Conservation (phyloP, 2,797 vertebrate species). For the Remorina albescens region DNA sequence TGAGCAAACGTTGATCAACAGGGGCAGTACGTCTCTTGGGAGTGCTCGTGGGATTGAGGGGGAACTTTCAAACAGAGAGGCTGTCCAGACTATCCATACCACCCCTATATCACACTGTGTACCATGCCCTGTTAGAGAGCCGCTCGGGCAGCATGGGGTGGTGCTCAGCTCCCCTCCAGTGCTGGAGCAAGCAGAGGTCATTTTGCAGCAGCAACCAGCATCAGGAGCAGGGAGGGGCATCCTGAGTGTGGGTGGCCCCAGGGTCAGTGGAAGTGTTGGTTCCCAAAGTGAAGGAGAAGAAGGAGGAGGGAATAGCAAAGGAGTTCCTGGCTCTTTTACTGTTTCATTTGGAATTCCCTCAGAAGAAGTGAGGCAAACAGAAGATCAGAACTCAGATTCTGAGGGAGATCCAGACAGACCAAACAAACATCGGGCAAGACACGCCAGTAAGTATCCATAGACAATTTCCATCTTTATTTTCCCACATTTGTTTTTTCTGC, state of each 20-base stretch:
- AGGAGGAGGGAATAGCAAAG: conserved; percentile 88
- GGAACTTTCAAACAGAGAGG: conserved; percentile 52
- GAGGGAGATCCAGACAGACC: conserved; percentile 90
- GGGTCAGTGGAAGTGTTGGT: conserved; percentile 80
- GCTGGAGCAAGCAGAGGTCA: conserved; percentile 88
- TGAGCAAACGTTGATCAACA: conserved; percentile 73
- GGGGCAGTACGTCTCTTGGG: conserved; percentile 65
- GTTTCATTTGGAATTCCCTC: conserved; percentile 91
- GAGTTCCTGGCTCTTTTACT: conserved; percentile 88
- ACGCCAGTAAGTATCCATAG: conserved; percentile 92
- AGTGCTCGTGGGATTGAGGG: conserved; percentile 78
- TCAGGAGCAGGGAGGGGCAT: conserved; percentile 72
- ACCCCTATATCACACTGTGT: conserved; percentile 75
- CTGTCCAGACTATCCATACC: conserved; percentile 15
- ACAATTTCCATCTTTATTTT: conserved; percentile 25
- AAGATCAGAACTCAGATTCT: conserved; percentile 85
- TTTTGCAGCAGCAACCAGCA: conserved; percentile 71
- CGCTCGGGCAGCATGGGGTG: conserved; percentile 81
- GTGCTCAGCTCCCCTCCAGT: conserved; percentile 75
- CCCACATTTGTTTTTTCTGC: too few relatives aligned
- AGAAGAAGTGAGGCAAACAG: conserved; percentile 84
- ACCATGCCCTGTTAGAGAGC: conserved; percentile 78
- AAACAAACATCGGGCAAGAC: conserved; percentile 93
- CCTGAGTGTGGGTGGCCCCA: conserved; percentile 80
- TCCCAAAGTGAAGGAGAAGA: conserved; percentile 86